Percentiles rank a stretch among this genome's conserved stretches.
phyloP scores from a whole-genome alignment of 2,113 vertebrate genomes.

The Delphinapterus leucas region DNA sequence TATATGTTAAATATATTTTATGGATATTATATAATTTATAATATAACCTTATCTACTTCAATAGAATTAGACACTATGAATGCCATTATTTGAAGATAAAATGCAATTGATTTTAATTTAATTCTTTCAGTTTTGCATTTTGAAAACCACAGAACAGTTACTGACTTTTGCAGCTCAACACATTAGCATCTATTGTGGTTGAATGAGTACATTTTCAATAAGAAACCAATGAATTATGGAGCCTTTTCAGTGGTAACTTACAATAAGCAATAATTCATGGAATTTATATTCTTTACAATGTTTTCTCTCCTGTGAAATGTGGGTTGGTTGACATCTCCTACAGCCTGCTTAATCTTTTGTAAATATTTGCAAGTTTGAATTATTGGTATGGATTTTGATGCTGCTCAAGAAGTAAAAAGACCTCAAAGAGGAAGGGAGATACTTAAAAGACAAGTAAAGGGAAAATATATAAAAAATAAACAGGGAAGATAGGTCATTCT shows the following conservation, averaged over 20 bases:
- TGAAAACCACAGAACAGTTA: not conserved
- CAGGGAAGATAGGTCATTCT: not conserved
- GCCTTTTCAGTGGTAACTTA: constrained; percentile 35
- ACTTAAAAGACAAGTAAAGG: not conserved
- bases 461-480: not conserved
- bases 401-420: not conserved
- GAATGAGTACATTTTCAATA: constrained; percentile 36
- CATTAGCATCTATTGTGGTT: not conserved
- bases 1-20: not conserved
- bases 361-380: constrained; percentile 61
- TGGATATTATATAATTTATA: not conserved
- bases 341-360: constrained; percentile 48
- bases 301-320: constrained; percentile 27
- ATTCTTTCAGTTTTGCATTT: constrained; percentile 40
- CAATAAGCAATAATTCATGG: constrained; percentile 56
- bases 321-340: constrained; percentile 7
- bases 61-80: not conserved
- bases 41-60: not conserved
- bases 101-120: not conserved
- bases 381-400: constrained; percentile 7
- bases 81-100: constrained; percentile 42
- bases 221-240: constrained; percentile 48
- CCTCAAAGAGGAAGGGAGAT: not conserved
- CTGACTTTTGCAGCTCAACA: constrained; percentile 31
- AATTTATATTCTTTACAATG: constrained; percentile 50